Base-by-base conservation (phyloP, 2,113 vertebrate genomes). In the Sterrhoptilus dennistouni region DNA sequence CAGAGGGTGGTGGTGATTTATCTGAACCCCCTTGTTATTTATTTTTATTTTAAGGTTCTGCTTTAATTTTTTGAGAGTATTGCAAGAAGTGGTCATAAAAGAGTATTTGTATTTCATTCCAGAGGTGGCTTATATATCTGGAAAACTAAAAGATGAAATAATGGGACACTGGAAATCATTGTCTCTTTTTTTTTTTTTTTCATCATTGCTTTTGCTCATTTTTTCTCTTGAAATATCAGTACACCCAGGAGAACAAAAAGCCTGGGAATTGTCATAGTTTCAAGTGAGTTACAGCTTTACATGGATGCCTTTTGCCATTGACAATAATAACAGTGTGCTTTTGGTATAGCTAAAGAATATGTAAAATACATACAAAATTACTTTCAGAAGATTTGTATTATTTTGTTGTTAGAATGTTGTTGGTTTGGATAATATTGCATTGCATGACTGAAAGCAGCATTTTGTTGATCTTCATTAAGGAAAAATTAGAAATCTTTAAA, bases 391-490 rank as follows among this genome's bases (percentile, higher is more conserved):
- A 20, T 89, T 94, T 92, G 45, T 24, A 90, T 75, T 92, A 35
- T 78, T 93, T 93, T 95, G 40, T 92, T 70, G 74, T 70, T 79
- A 76, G 54, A 33, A 3, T 75, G 31, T 36, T 83, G 44, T 69
- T 87, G 49, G 53, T 77, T 74, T 92, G 59, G 59, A 81, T 71
- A 90, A 64, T 12, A 20, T 81, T 91, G 53, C 57, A 36, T 57
- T 74, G 79, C 85, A 74, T 68, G 52, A 81, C 89, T 89, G 78
- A 40, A 92, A 88, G 42, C 24, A 90, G 33, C 27, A 12, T 95
- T 94, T 96, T 97, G 42, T 94, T 96, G 82, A 82, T 95, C 81
- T 74, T 79, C 20, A 42, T 96, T 84, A 81, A 33, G 87, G 75
- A 74, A 71, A 93, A 95, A 94, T 83, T 66, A 92, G 59, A 91